Percentiles rank a stretch among this genome's conserved stretches.
Conservation (phyloP, 2,113 vertebrate genomes). For the Nothocercus julius region DNA sequence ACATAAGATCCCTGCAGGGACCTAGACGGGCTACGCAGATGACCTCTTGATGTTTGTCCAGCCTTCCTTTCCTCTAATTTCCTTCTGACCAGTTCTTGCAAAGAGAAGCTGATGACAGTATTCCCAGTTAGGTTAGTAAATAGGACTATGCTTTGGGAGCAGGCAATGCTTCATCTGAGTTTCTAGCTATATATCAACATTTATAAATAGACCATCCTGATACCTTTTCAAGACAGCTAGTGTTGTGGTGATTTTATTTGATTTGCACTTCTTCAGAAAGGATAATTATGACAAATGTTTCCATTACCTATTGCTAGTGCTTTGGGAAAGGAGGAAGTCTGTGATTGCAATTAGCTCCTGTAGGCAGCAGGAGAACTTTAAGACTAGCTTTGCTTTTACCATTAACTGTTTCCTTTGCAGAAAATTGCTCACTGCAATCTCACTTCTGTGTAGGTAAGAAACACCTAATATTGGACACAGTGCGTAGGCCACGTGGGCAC, state of each 20-base stretch:
- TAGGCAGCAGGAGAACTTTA: conserved; percentile 31
- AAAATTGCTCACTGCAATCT: not conserved
- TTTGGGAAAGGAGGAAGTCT: conserved; percentile 33
- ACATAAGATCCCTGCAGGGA: not conserved
- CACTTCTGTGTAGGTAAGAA: not conserved
- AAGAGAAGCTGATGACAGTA: not conserved
- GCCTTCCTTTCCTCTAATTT: not conserved
- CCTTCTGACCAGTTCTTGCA: not conserved
- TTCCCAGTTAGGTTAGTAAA: not conserved
- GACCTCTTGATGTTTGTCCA: not conserved
- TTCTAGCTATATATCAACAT: conserved; percentile 15
- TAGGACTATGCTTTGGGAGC: not conserved
- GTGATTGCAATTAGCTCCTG: conserved; percentile 44
- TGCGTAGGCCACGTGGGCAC: not conserved
- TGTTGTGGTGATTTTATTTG: conserved; percentile 50
- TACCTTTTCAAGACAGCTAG: conserved; percentile 1
- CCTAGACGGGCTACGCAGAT: not conserved
- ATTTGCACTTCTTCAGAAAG: not conserved
- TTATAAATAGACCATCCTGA: conserved; percentile 38
- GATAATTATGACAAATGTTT: conserved; percentile 64
- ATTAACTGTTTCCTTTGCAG: conserved; percentile 35
- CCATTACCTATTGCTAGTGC: conserved; percentile 32
- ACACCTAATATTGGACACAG: not conserved
- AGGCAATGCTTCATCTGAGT: not conserved
- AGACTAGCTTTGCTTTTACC: not conserved